A percentile compares a stretch with the other conserved stretches of the same genome.
Conservation (phyloP, 1,140 invertebrate genomes). For the Hyposmocoma kahamanoa region DNA sequence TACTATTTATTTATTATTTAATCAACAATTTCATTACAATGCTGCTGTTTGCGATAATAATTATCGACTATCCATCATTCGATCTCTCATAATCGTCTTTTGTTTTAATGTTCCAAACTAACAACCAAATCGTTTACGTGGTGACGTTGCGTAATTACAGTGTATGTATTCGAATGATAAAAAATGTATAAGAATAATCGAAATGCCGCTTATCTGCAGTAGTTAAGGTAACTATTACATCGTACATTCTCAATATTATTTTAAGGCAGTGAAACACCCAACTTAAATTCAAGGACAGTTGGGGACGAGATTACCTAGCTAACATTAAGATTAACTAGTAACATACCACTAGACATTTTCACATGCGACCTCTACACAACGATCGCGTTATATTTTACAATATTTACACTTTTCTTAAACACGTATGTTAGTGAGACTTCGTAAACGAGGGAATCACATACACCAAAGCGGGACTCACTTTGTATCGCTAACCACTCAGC, state of each 20-base stretch:
- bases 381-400: conserved; percentile 66
- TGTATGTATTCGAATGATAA: conserved; percentile 39
- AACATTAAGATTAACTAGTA: conserved; percentile 69
- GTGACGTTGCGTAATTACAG: conserved; percentile 4
- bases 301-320: conserved; percentile 72
- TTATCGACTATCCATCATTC: too few species aligned
- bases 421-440: conserved; percentile 44
- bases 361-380: conserved; percentile 62
- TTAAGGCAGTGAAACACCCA: conserved; percentile 73
- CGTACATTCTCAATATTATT: conserved; percentile 60
- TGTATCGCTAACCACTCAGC: conserved; percentile 45
- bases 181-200: conserved; percentile 52
- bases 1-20: conserved; percentile 22
- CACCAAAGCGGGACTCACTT: conserved; percentile 58
- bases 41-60: too few species aligned
- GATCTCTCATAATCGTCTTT: too few species aligned
- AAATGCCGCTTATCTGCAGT: conserved; percentile 62
- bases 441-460: conserved; percentile 43
- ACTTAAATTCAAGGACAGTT: conserved; percentile 68
- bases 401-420: conserved; percentile 69
- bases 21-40: conserved; percentile 20
- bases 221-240: conserved; percentile 66
- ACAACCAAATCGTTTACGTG: neutral
- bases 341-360: conserved; percentile 69
- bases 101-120: too few species aligned